Base-by-base conservation (phyloP, 2,888 invertebrate genomes). In the Pharmacophagus antenor region DNA sequence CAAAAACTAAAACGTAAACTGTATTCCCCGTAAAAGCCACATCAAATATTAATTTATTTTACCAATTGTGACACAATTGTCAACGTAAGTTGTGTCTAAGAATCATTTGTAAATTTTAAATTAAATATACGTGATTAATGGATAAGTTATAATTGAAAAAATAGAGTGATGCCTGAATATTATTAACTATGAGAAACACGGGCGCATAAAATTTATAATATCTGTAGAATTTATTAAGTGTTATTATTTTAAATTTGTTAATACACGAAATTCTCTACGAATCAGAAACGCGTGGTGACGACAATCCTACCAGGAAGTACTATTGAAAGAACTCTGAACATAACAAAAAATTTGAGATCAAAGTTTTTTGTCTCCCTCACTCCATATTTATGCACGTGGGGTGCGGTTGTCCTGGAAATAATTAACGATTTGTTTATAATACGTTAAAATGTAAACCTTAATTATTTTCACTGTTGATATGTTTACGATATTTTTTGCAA, bases 381-480 rank as follows among this genome's bases (percentile, higher is more conserved):
- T n/a, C 64, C 47, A 54, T 65, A 64, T 65, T 65, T 69, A 62
- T 63, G 62, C 71, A 72, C 62, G 63, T 67, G 68, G 70, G 60
- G 63, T 12, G 6, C 27, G 12, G 18, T 51, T 68, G 64, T 66
- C 57, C 61, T 31, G 12, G 31, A 25, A 22, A 48, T 65, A 65
- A 71, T 69, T 70, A 66, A 70, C 69, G 68, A 67, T 70, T 65
- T 70, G 68, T 67, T 70, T 66, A 65, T 64, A 47, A 48, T 52
- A 37, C 41, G 27, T 59, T 50, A 27, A 59, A 54, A 41, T 44
- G 17, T 56, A 25, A 47, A 18, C 0, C 41, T 37, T 61, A 61
- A 56, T 61, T 47, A 20, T 41, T 53, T 23, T 27, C n/a, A 10
- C 5, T 22, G 48, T 12, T 58, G 58, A 58, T 44, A 25, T 21